Conservation (phyloP, 2,888 invertebrate species). For the Sepiola atlantica region DNA sequence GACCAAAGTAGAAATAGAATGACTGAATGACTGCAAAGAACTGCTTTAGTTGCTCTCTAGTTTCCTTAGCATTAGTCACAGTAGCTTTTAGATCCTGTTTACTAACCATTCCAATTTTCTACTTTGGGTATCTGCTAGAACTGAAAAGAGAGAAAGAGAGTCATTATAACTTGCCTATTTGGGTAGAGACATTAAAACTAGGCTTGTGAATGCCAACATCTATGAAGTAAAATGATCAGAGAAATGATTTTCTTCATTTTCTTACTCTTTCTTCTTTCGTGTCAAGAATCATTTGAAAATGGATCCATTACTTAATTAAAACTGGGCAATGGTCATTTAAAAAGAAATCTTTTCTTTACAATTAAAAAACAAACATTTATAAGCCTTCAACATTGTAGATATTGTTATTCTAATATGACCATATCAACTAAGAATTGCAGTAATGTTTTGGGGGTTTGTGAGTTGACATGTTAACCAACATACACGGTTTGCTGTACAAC, state of each 20-base stretch:
- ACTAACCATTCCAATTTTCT: not conserved
- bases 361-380: not conserved
- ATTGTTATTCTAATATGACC: not conserved
- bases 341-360: not conserved
- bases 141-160: not conserved
- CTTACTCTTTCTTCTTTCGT: slow-evolving; percentile 20
- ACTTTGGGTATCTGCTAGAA: not conserved
- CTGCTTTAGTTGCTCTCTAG: slow-evolving; percentile 7
- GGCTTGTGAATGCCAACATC: not conserved
- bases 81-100: not conserved
- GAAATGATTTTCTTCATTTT: not conserved
- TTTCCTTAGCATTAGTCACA: not conserved
- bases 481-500: too few relatives aligned
- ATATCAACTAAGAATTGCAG: not conserved
- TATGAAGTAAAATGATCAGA: not conserved
- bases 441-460: not conserved
- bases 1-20: not conserved
- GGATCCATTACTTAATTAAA: not conserved
- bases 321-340: too few relatives aligned
- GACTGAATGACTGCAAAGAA: not conserved
- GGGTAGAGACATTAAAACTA: not conserved
- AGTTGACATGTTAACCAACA: too few relatives aligned
- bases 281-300: not conserved
- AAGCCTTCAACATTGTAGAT: not conserved
- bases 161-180: not conserved